A percentile compares a stretch with the other conserved stretches of the same genome.
These are phyloP conservation scores for Cheilosia soror DNA, from an alignment of 2,888 invertebrate genomes.

Conservation along the genomic window DNA sequence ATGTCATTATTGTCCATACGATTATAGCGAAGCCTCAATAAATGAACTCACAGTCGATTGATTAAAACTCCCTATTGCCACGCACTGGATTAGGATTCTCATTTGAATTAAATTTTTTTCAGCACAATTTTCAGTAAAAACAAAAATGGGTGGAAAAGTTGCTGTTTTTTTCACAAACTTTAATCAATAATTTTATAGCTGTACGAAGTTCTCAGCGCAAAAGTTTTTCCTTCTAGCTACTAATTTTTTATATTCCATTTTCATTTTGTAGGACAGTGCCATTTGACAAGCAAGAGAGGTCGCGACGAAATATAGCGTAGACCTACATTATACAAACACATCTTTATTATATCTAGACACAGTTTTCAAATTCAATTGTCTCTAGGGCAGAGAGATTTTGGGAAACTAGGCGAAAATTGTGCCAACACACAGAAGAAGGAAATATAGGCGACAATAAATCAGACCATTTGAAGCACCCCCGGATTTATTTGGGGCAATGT, in stretches of 20 bases:
- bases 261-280: neutral
- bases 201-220: constrained; percentile 19
- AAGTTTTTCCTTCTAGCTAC: constrained; percentile 43
- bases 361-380: constrained; percentile 61
- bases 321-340: constrained; percentile 37
- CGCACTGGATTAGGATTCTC: constrained; percentile 7
- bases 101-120: constrained; percentile 17
- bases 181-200: constrained; percentile 68
- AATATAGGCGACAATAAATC: constrained; percentile 61
- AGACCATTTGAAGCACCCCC: constrained; percentile 40
- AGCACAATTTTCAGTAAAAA: no score
- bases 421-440: constrained; percentile 33
- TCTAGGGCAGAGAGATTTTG: constrained; percentile 37
- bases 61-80: neutral
- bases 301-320: constrained; percentile 1
- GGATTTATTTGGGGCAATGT: constrained; percentile 25
- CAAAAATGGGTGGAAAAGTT: neutral
- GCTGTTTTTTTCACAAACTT: constrained; percentile 18
- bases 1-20: constrained; percentile 18
- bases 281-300: constrained; percentile 18
- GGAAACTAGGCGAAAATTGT: constrained; percentile 26
- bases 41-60: constrained; percentile 1
- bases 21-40: constrained; percentile 12
- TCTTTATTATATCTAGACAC: constrained; percentile 19
- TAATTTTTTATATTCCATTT: neutral